Evolutionary conservation across 1,140 invertebrate species (phyloP), one percentile per base, ranked within the genome.

Genomic region (Zaprionus lachaisei): DNA sequence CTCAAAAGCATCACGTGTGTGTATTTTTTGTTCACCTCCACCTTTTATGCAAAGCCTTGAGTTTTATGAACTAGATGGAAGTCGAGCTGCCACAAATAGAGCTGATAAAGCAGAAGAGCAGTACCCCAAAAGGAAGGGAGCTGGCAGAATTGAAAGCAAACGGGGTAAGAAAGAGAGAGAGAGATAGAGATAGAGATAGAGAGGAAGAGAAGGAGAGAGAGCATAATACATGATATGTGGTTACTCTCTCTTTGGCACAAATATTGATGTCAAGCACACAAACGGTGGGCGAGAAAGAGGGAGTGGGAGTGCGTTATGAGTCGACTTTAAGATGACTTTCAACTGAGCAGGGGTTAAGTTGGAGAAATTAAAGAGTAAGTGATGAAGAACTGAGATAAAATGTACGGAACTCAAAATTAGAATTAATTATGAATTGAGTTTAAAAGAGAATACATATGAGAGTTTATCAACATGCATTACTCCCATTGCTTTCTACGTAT

Each of bases 1-100:
- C 31, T 44, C 57, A 56, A 62, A 70, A 61, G 22, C 47, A 51
- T 26, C 61, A 54, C 12, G 17, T 47, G 55, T 37, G n/a, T 47
- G 6, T 12, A 15, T 72, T 49, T 57, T 66, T 37, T 14, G 37
- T 14, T 34, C 22, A 24, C 51, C 15, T 64, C 31, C 14, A 22
- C 37, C 22, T 24, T 22, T 15, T 34, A 63, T 38, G 49, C 51
- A 63, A 63, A 26, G 31, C 20, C 28, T 22, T 58, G 63, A 54
- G 51, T 24, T 68, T 73, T 73, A 73, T 68, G 64, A 37, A 49
- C 51, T 34, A 26, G 34, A 37, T 34, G 54, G 41, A 55, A 55
- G 34, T 15, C 47, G 37, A n/a, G 24, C 15, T 44, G 31, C 44
- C 57, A 34, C 54, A 55, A 22, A 28, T 31, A 28, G 24, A 24